These are phyloP conservation scores for Eilema caniola DNA, from an alignment of 2,888 invertebrate genomes.

Conservation along the genomic window DNA sequence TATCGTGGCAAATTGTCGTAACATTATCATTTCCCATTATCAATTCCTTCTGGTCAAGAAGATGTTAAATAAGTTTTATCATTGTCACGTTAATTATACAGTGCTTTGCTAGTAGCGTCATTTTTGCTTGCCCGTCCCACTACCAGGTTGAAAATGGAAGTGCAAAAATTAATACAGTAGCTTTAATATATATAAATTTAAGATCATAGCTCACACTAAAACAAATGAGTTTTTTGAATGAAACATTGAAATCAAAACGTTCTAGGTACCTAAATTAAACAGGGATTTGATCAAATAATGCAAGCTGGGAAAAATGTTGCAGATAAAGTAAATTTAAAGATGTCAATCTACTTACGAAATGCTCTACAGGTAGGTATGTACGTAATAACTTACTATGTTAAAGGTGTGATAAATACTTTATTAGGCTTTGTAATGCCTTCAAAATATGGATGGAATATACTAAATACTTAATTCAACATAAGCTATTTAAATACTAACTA, in stretches of 20 bases:
- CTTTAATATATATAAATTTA: neutral
- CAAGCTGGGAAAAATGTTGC: neutral
- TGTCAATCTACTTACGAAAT: neutral
- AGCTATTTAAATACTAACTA: neutral
- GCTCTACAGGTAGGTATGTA: neutral
- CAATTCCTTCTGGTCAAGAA: neutral
- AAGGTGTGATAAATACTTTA: neutral
- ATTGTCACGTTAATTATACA: neutral
- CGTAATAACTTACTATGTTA: fast-evolving
- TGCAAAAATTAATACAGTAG: constrained; percentile 1
- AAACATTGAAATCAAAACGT: neutral
- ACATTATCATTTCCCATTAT: neutral
- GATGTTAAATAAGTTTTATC: neutral
- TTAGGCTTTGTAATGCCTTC: neutral
- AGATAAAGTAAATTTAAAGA: neutral
- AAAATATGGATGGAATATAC: neutral
- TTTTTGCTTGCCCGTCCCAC: neutral
- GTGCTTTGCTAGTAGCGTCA: neutral
- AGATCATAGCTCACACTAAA: neutral
- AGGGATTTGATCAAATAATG: neutral
- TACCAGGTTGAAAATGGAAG: neutral
- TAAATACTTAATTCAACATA: neutral
- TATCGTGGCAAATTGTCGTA: neutral
- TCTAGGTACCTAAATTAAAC: too few species aligned
- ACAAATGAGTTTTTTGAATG: neutral